Conservation (phyloP, 2,888 invertebrate species). For the Pharmacophagus antenor region DNA sequence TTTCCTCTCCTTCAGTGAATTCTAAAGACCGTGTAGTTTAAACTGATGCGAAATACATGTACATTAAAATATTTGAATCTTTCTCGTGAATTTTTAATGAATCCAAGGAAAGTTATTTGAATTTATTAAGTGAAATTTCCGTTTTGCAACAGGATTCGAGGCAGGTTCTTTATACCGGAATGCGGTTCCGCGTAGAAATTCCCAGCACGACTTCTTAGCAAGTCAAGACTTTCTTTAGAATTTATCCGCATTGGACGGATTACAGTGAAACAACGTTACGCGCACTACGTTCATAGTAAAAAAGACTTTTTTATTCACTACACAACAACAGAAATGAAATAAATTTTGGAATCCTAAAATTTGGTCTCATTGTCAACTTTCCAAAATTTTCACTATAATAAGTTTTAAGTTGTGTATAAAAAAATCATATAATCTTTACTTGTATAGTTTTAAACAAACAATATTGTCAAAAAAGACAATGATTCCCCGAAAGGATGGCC, state of each 20-base stretch:
- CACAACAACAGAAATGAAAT: too few species aligned
- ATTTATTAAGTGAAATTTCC: conserved; percentile 16
- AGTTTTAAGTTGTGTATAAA: too few species aligned
- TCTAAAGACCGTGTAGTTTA: conserved; percentile 45
- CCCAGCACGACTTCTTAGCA: conserved; percentile 37
- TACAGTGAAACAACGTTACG: conserved; percentile 16
- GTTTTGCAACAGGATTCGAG: conserved; percentile 13
- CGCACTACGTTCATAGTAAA: neutral
- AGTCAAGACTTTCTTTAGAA: conserved; percentile 51
- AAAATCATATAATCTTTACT: too few species aligned
- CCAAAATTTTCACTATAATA: too few species aligned
- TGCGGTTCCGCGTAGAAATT: conserved; percentile 39
- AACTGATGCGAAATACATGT: conserved; percentile 40
- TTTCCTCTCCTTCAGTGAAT: conserved; percentile 50
- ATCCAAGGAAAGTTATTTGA: neutral
- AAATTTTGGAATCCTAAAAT: too few species aligned
- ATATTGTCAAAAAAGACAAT: neutral
- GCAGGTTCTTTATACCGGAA: conserved; percentile 28
- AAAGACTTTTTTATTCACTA: neutral
- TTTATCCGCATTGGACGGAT: conserved; percentile 34
- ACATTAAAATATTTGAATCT: neutral
- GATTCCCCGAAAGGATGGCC: conserved; percentile 31
- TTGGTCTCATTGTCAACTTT: too few species aligned
- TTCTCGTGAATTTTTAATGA: neutral
- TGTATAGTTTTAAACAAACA: neutral